phyloP scores from a whole-genome alignment of 2,113 vertebrate genomes.

The Paralichthys olivaceus region DNA sequence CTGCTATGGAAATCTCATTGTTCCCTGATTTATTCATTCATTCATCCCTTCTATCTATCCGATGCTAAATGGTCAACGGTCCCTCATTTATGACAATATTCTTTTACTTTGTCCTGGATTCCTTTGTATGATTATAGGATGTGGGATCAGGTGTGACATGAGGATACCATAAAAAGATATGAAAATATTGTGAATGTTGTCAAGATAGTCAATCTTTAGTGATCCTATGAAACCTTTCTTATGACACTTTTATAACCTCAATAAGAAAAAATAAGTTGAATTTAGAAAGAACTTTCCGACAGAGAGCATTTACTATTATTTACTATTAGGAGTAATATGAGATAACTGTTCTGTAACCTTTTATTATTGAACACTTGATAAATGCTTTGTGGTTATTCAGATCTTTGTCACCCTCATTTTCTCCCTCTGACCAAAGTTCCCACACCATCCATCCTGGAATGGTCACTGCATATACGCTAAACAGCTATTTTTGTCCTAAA shows the following conservation, averaged over 20 bases:
- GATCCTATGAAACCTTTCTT: slow-evolving; percentile 5
- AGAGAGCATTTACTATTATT: neutral
- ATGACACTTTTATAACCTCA: slow-evolving; percentile 7
- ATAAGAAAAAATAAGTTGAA: slow-evolving; percentile 1
- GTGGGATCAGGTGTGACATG: slow-evolving; percentile 44
- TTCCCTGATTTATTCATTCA: slow-evolving; percentile 88
- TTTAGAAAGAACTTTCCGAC: neutral
- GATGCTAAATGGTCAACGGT: slow-evolving; percentile 78
- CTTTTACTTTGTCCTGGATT: slow-evolving; percentile 71
- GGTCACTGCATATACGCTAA: too few species aligned
- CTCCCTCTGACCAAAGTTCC: too few species aligned
- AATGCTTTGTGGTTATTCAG: too few species aligned
- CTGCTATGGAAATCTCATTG: slow-evolving; percentile 86
- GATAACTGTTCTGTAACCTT: too few species aligned
- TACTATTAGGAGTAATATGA: too few species aligned
- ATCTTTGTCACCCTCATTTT: too few species aligned
- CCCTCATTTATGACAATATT: slow-evolving; percentile 80
- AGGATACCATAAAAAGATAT: slow-evolving; percentile 32
- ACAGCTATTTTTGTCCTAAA: too few species aligned
- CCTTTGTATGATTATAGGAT: slow-evolving; percentile 62
- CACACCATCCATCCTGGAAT: too few species aligned
- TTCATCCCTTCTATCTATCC: slow-evolving; percentile 76
- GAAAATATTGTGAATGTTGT: slow-evolving; percentile 17
- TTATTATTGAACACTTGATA: too few species aligned
- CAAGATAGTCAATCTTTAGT: slow-evolving; percentile 13